A percentile compares a stretch with the other conserved stretches of the same genome.
Conservation (phyloP, 2,888 invertebrate genomes). For the Caenorhabditis zanzibari region DNA sequence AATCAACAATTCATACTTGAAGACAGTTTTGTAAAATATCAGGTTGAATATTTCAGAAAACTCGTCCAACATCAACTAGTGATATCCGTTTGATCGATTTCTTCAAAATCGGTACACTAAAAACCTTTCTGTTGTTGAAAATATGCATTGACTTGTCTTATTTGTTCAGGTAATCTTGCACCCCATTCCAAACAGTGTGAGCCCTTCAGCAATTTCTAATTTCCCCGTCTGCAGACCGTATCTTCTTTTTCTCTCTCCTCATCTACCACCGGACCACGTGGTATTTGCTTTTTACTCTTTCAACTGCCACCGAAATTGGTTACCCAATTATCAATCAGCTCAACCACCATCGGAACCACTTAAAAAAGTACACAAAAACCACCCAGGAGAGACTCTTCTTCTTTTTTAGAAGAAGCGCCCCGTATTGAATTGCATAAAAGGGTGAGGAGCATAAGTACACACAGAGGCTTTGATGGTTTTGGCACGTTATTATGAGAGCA, state of each 20-base stretch:
- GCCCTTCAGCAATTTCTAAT: too few relatives aligned
- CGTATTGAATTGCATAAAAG: conserved; percentile 47
- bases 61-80: too few relatives aligned
- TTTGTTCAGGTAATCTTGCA: too few relatives aligned
- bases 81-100: too few relatives aligned
- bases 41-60: too few relatives aligned
- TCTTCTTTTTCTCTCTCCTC: neutral
- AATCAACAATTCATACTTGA: too few relatives aligned
- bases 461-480: conserved; percentile 36
- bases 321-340: conserved; percentile 46
- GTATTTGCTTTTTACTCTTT: conserved; percentile 15
- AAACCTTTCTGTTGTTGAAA: too few relatives aligned
- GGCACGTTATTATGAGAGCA: conserved; percentile 53
- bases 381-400: conserved; percentile 11
- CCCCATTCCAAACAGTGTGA: too few relatives aligned
- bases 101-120: too few relatives aligned
- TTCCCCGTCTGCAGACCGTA: too few relatives aligned
- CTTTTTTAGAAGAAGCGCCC: conserved; percentile 38
- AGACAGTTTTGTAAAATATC: too few relatives aligned
- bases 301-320: conserved; percentile 9
- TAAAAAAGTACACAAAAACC: conserved; percentile 34
- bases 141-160: too few relatives aligned
- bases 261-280: conserved; percentile 1
- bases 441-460: conserved; percentile 32
- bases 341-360: conserved; percentile 6